Base-by-base conservation (phyloP, 2,888 invertebrate species). In the Nesidiocoris tenuis region DNA sequence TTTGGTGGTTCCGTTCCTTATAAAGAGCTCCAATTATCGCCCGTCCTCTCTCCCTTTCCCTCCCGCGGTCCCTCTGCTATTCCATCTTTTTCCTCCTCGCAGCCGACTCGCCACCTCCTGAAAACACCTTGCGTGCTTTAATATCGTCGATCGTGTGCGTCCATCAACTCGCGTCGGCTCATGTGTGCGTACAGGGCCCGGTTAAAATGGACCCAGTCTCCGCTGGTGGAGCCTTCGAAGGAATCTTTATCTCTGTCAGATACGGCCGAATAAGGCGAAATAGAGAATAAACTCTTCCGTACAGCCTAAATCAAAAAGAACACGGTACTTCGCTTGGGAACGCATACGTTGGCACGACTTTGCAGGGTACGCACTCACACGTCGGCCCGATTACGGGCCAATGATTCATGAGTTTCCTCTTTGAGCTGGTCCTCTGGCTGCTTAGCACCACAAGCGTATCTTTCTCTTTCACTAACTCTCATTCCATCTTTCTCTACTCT, bases 231-330 rank as follows among this genome's bases (percentile, higher is more conserved):
- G 39, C 39, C 39, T 39, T 39, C 5, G 5, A 39, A 39, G 39
- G 39, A 39, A 39, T 7, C 39, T 3, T 39, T 12, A 12, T 39
- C 39, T 39, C 39, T 39, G 5, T 39, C 39, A 12, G 39, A 39
- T 12, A 39, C 39, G 39, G 5, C 12, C 39, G 39, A 39, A 39
- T 39, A 39, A 39, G 39, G 39, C 12, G 39, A 39, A 39, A 39
- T 39, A 39, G 12, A 39, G 39, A 39, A 39, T 39, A 39, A 39
- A 39, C 39, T 39, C 39, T 39, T 39, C 39, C 39, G 39, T 39
- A 39, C 70, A 56, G 70, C 59, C 70, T 70, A 70, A 70, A 70
- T 70, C 70, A 59, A 24, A 70, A 70, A 70, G 59, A 70, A 59
- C 59, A 70, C 70, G 39, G 70, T 59, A 68, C 59, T 70, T 7